Percentiles rank a stretch among this genome's conserved stretches.
These are phyloP conservation scores for Tetranychus piercei DNA, from an alignment of 2,888 invertebrate genomes.

Conservation along the genomic window DNA sequence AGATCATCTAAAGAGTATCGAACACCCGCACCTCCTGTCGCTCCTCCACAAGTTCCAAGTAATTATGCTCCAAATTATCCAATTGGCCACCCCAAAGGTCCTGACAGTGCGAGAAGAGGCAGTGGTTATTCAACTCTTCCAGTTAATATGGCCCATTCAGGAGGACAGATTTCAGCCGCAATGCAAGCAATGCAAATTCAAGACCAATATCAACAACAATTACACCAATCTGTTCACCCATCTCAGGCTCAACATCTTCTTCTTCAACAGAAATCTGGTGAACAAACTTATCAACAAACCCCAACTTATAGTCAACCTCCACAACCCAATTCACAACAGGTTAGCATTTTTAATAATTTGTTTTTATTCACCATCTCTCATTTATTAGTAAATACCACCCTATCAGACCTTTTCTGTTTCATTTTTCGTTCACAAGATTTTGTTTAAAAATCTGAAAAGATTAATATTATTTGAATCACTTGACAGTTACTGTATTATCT, in stretches of 20 bases:
- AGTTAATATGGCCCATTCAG: constrained; percentile 38
- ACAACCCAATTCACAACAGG: constrained; percentile 32
- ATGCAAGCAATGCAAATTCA: constrained; percentile 17
- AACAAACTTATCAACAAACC: constrained; percentile 4
- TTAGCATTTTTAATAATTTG: not conserved
- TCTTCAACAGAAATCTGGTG: constrained; percentile 13
- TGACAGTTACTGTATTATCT: too few species aligned
- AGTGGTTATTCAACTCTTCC: constrained; percentile 73
- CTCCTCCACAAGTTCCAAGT: constrained; percentile 81
- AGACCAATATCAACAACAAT: constrained; percentile 1
- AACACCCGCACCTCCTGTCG: constrained; percentile 75
- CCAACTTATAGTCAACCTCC: not conserved
- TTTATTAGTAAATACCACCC: too few species aligned
- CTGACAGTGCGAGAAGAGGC: constrained; percentile 38
- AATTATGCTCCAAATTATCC: constrained; percentile 92
- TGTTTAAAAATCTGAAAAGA: too few species aligned
- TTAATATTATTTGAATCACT: too few species aligned
- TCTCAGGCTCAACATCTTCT: not conserved
- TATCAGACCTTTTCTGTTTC: not conserved
- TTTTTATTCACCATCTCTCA: too few species aligned
- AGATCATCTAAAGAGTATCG: constrained; percentile 59
- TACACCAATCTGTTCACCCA: not conserved
- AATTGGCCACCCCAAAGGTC: constrained; percentile 46
- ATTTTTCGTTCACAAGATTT: not conserved
- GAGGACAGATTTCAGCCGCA: constrained; percentile 12